Evolutionary conservation across 2,888 invertebrate genomes (phyloP).

Genomic region (Campoletis raptor): DNA sequence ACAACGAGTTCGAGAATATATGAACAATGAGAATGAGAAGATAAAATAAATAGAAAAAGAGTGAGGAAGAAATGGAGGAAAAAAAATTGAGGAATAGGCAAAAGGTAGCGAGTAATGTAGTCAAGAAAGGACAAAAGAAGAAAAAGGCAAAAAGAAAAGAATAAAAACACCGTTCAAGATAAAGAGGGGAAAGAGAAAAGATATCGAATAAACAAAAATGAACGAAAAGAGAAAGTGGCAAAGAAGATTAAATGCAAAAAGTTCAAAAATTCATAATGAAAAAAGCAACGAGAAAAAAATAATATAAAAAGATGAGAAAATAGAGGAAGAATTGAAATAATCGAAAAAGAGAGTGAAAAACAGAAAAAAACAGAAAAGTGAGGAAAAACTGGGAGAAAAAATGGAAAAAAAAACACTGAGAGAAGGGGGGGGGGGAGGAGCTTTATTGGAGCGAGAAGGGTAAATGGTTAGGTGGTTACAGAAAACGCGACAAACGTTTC

Average conservation of each 20-base stretch:
- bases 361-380: slow-evolving; percentile 23
- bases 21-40: slow-evolving; percentile 38
- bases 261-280: neutral
- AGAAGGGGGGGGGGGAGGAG: slow-evolving; percentile 12
- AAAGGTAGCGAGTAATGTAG: neutral
- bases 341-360: neutral
- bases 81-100: neutral
- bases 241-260: too few relatives aligned
- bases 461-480: slow-evolving; percentile 14
- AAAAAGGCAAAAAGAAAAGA: neutral
- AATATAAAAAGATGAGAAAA: neutral
- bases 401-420: slow-evolving; percentile 29
- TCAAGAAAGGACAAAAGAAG: neutral
- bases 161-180: neutral
- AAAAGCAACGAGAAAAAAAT: neutral
- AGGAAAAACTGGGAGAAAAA: slow-evolving; percentile 29
- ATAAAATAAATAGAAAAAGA: slow-evolving; percentile 45
- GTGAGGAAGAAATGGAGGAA: neutral
- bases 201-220: too few relatives aligned
- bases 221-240: too few relatives aligned
- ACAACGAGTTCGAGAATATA: slow-evolving; percentile 35
- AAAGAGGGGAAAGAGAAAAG: neutral
- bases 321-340: neutral
- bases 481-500: slow-evolving; percentile 29
- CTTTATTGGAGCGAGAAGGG: slow-evolving; percentile 15